These are phyloP conservation scores for Onychomys leucogaster DNA, from an alignment of 2,797 vertebrate genomes.

Conservation along the genomic window DNA sequence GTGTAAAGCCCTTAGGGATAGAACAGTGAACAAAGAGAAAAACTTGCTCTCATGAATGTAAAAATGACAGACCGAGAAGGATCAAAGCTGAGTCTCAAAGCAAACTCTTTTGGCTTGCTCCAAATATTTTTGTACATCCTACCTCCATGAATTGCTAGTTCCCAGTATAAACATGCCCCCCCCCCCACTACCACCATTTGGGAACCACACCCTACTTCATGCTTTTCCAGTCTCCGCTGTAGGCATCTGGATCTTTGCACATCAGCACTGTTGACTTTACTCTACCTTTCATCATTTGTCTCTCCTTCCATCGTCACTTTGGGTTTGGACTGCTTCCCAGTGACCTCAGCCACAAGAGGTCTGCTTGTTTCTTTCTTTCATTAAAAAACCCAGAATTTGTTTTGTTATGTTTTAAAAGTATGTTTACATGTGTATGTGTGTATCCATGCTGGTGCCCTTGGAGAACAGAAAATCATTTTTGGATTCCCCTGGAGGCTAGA, in stretches of 20 bases:
- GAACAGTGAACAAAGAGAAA: not conserved
- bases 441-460: no score
- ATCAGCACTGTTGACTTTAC: not conserved
- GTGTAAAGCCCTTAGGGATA: not conserved
- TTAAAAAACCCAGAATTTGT: no score
- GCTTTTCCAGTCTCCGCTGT: not conserved
- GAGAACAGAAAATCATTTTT: not conserved
- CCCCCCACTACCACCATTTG: fast-evolving
- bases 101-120: not conserved
- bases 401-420: not conserved
- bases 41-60: not conserved
- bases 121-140: not conserved
- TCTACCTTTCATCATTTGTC: not conserved
- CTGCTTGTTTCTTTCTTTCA: not conserved
- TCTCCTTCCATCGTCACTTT: not conserved
- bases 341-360: not conserved
- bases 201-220: no score
- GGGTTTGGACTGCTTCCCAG: not conserved
- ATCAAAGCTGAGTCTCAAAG: not conserved
- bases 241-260: not conserved
- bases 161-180: not conserved
- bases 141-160: not conserved
- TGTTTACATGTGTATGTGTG: not conserved
- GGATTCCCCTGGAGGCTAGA: not conserved
- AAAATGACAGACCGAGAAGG: not conserved